phyloP scores from a whole-genome alignment of 2,888 invertebrate genomes.

The Priocnemis perturbator region DNA sequence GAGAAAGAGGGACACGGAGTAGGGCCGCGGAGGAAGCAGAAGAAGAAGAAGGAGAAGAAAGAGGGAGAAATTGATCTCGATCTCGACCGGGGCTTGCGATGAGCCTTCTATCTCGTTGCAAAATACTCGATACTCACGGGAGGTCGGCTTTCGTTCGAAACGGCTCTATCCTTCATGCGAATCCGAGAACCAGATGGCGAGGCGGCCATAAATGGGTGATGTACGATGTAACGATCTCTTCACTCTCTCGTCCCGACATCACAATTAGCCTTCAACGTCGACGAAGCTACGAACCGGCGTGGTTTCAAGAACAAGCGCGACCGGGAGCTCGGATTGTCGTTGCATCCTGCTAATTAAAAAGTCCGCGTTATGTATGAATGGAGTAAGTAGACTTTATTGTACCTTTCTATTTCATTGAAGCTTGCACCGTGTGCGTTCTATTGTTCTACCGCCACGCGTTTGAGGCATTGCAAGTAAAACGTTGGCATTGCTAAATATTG shows the following conservation, averaged over 20 bases:
- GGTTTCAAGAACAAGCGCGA: constrained; percentile 38
- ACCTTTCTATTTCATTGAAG: no score
- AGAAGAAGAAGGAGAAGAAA: constrained; percentile 6
- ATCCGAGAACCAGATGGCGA: constrained; percentile 55
- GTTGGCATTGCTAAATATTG: no score
- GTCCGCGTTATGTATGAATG: no score
- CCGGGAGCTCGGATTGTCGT: neutral
- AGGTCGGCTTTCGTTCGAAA: constrained; percentile 67
- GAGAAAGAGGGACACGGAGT: constrained; percentile 8
- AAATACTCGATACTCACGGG: constrained; percentile 67
- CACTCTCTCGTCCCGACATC: constrained; percentile 61
- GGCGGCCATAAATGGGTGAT: constrained; percentile 64
- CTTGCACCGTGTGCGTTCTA: no score
- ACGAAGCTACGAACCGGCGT: constrained; percentile 36
- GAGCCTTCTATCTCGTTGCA: constrained; percentile 44
- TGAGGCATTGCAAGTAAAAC: no score
- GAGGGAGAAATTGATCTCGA: constrained; percentile 43
- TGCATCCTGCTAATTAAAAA: neutral
- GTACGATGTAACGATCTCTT: constrained; percentile 63
- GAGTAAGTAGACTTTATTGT: no score
- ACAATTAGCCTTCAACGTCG: constrained; percentile 58
- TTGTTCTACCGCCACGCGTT: no score
- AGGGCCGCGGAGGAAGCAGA: neutral
- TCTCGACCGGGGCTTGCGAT: constrained; percentile 18
- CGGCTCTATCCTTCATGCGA: constrained; percentile 63